phyloP scores from a whole-genome alignment of 2,888 invertebrate species.

The Spilosoma lubricipeda region DNA sequence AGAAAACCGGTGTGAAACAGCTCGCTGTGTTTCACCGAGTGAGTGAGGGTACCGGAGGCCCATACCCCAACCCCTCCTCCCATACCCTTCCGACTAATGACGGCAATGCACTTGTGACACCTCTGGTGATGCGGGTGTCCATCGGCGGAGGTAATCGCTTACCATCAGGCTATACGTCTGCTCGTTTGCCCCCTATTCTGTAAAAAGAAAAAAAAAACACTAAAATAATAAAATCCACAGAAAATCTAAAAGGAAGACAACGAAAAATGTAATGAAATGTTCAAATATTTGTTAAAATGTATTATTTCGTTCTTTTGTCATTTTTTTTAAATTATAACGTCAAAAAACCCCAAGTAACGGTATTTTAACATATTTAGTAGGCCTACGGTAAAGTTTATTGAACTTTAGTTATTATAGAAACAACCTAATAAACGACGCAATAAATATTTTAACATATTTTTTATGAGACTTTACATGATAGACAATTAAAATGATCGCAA shows the following conservation, averaged over 20 bases:
- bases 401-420: constrained; percentile 7
- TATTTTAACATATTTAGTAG: constrained; percentile 1
- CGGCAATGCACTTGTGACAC: too few species aligned
- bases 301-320: background rate
- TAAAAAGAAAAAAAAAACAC: too few species aligned
- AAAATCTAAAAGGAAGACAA: background rate
- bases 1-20: too few species aligned
- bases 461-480: background rate
- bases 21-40: too few species aligned
- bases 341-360: constrained; percentile 1
- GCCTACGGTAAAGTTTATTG: constrained; percentile 5
- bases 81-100: too few species aligned
- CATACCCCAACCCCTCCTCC: too few species aligned
- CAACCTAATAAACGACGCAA: background rate
- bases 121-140: too few species aligned
- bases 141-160: too few species aligned
- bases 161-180: too few species aligned
- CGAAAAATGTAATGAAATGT: background rate
- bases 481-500: background rate
- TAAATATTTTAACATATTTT: background rate
- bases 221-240: too few species aligned
- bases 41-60: too few species aligned
- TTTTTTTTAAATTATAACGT: background rate
- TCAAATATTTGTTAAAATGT: background rate
- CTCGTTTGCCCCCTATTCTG: too few species aligned